Base-by-base conservation (phyloP, 2,797 vertebrate species). In the Periophthalmus magnuspinnatus region DNA sequence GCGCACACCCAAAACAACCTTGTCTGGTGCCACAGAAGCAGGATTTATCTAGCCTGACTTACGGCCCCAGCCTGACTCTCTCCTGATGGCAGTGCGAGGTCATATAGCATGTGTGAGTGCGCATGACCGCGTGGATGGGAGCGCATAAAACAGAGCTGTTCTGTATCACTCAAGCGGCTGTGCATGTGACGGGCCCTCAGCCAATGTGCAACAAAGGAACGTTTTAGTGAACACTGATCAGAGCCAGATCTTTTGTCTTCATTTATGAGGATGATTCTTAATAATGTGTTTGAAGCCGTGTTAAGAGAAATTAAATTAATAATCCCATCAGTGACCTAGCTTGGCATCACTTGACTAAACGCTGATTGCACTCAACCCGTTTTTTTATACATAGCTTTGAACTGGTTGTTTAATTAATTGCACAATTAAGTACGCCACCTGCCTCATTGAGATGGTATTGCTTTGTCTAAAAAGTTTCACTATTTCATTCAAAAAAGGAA, bases 21-120 rank as follows among this genome's bases (percentile, higher is more conserved):
- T 91, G 90, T 90, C 88, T 88, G 83, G 75, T 71, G 80, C 91
- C 89, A 88, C 84, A 84, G 89, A 90, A 90, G 88, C 87, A 87
- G 85, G 85, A 90, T 92, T 91, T 91, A 91, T 92, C 86, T 88
- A 90, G 89, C 91, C 89, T 90, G 90, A 91, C 90, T 88, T 89
- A 88, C 65, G 50, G 80, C 87, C 76, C 66, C 74, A 72, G 76
- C 70, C 81, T 86, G 80, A 84, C 82, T 89, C 84, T 83, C 78
- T 80, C 69, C 77, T 69, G 78, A 68, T 77, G 75, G 77, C 77
- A 81, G 77, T 68, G 80, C 82, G 84, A 84, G 84, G 88, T 85
- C 88, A 84, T 82, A 83, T 74, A 80, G 77, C 73, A 80, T 86
- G 76, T 85, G 73, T 83, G 77, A 85, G 76, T 82, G 84, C 60